Percentiles rank a stretch among this genome's conserved stretches.
Conservation (phyloP, 2,888 invertebrate species). For the Alloscopus bannaensis region DNA sequence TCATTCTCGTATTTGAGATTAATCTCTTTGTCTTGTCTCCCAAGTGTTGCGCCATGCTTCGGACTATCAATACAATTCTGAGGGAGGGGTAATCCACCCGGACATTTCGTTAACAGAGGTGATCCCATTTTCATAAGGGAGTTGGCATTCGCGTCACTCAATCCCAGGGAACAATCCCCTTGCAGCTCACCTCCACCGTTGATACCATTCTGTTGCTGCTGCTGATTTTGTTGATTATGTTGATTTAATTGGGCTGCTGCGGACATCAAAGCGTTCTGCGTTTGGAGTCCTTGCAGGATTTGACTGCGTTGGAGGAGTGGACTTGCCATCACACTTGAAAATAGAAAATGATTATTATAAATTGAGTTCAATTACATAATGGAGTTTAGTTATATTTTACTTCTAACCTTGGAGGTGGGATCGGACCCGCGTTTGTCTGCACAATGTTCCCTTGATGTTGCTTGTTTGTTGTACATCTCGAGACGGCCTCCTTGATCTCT, state of each 20-base stretch:
- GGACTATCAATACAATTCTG: conserved; percentile 79
- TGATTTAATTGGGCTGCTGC: conserved; percentile 65
- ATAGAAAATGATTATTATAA: too few species aligned
- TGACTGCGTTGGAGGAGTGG: conserved; percentile 66
- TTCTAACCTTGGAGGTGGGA: conserved; percentile 48
- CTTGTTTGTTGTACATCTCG: conserved; percentile 61
- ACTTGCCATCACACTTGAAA: conserved; percentile 65
- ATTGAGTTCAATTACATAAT: too few species aligned
- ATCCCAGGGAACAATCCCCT: conserved; percentile 40
- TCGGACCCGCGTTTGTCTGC: conserved; percentile 35
- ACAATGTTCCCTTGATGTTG: conserved; percentile 39
- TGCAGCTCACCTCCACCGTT: conserved; percentile 47
- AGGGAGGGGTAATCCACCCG: conserved; percentile 45
- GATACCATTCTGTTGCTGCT: conserved; percentile 51
- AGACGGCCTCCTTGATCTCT: conserved; percentile 96
- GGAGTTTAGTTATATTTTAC: too few species aligned
- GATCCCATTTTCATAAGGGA: conserved; percentile 69
- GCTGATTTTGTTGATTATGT: conserved; percentile 64
- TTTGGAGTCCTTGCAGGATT: conserved; percentile 65
- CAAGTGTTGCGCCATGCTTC: conserved; percentile 78
- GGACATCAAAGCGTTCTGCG: conserved; percentile 65
- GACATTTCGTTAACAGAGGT: conserved; percentile 66
- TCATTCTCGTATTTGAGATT: conserved; percentile 98
- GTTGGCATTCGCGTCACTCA: conserved; percentile 69
- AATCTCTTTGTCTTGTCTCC: conserved; percentile 80